Conservation (phyloP, 2,113 vertebrate species). For the Cygnus buccinator region DNA sequence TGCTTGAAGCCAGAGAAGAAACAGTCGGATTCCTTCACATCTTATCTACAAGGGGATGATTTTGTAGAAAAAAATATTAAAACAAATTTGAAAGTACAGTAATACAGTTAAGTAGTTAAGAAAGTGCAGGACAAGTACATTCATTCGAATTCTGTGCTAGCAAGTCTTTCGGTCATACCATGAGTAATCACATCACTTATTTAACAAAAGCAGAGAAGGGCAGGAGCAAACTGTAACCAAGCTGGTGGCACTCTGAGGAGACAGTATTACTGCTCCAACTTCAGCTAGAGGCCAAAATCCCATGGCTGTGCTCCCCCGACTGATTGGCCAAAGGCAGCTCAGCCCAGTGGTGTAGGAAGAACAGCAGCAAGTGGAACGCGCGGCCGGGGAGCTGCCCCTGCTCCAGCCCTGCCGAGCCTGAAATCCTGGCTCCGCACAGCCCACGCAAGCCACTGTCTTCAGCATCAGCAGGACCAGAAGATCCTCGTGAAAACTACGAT, state of each 20-base stretch:
- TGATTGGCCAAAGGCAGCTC: neutral
- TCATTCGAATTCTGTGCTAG: too few species aligned
- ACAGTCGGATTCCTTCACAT: conserved; percentile 96
- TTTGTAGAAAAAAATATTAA: neutral
- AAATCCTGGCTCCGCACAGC: neutral
- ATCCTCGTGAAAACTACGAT: neutral
- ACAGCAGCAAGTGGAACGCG: neutral
- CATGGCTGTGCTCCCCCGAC: neutral
- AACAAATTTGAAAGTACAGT: neutral
- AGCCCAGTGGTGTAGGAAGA: neutral
- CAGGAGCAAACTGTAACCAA: neutral
- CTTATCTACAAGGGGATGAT: conserved; percentile 82
- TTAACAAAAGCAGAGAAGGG: neutral
- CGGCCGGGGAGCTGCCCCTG: neutral
- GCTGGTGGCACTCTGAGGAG: neutral
- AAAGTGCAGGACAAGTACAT: neutral
- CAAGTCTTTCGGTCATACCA: neutral
- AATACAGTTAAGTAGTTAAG: neutral
- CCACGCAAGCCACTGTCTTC: neutral
- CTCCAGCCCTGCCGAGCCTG: neutral
- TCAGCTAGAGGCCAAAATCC: neutral
- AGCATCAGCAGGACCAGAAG: neutral
- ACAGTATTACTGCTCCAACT: neutral
- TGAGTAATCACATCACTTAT: neutral
- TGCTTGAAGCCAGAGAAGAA: conserved; percentile 96